Percentiles rank a stretch among this genome's conserved stretches.
Evolutionary conservation across 2,113 vertebrate genomes (phyloP).

Genomic region (rat (Rattus norvegicus)): DNA sequence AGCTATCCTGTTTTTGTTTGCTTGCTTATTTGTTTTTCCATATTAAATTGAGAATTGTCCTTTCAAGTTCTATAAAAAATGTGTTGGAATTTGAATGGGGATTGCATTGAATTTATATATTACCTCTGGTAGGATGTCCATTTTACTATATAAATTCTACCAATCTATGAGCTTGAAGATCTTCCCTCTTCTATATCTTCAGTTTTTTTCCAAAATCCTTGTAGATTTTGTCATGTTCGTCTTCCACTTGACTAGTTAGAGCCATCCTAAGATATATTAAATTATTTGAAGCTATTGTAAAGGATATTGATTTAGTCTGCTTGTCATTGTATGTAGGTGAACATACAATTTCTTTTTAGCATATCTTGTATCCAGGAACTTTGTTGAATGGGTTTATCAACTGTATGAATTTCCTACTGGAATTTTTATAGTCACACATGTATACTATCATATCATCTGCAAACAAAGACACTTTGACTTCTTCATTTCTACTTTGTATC

Average conservation of each 20-base stretch:
- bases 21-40: background rate
- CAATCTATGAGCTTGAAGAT: background rate
- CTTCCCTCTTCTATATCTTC: background rate
- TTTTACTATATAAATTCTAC: background rate
- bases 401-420: accelerated
- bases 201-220: background rate
- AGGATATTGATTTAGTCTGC: background rate
- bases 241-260: background rate
- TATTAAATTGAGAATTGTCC: background rate
- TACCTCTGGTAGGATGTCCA: background rate
- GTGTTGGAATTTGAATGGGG: background rate
- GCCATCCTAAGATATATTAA: background rate
- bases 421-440: background rate
- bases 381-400: background rate
- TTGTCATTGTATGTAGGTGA: background rate
- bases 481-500: too few relatives aligned
- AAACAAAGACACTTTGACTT: background rate
- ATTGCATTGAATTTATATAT: background rate
- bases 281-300: background rate
- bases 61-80: background rate
- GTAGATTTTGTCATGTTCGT: background rate
- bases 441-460: background rate
- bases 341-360: background rate
- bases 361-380: background rate
- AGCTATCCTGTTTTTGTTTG: background rate